Base-by-base conservation (phyloP, 2,113 vertebrate genomes). In the Cyphomyrus plagiostoma region DNA sequence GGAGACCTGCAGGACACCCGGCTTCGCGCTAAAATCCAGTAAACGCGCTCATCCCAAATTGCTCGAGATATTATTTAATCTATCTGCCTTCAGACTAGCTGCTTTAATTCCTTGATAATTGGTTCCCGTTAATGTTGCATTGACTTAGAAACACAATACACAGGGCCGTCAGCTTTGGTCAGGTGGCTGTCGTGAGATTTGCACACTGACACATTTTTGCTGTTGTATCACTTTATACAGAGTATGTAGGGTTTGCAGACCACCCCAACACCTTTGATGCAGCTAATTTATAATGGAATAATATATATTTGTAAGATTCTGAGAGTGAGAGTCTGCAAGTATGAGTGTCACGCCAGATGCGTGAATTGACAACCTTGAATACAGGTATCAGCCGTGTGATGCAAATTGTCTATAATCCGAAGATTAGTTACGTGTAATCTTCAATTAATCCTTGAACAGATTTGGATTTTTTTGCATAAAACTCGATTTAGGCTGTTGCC, bases 11-110 rank as follows among this genome's bases (percentile, higher is more conserved):
- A 93, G 91, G 45, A 91, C 93, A 90, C 91, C 91, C 77, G 92
- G 89, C 82, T 96, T 96, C 91, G 95, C 95, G 13, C 94, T 97
- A 58, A 92, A 92, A 42, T 96, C 95, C 88, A 96, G 96, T 97
- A 94, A 90, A 77, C 19, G 93, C n/a, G 1, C 0, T 1, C 9
- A 17, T 23, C 4, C 2, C 15, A 42, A 42, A 42, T 42, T 39
- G 11, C 30, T 80, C 3, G 17, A 42, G 3, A 42, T 80, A 39
- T 35, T 80, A 42, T 13, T 4, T 42, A 42, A 42, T 39, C 74
- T 80, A 39, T 35, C 11, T 1, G 35, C 11, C 35, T 21, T 1
- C 3, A 80, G 17, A 42, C 74, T 66, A 66, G 58, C 23, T 66
- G 23, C 58, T 66, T 23, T 26, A 66, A 26, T 3, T 66, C 8